A percentile compares a stretch with the other conserved stretches of the same genome.
phyloP scores from a whole-genome alignment of 1,140 invertebrate species.

The Lucilia sericata region DNA sequence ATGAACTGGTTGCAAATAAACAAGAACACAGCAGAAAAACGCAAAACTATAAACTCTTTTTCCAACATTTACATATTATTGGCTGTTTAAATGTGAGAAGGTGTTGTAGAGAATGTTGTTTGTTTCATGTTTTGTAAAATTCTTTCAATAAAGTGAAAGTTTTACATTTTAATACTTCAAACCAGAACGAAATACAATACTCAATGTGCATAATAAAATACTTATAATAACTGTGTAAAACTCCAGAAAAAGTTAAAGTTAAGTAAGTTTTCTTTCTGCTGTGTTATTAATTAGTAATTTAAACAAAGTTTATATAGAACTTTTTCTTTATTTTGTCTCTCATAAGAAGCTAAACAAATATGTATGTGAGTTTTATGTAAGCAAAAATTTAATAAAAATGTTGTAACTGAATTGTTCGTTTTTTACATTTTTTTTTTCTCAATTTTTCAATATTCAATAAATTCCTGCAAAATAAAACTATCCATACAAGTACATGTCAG shows the following conservation, averaged over 20 bases:
- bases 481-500: slow-evolving; percentile 7
- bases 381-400: neutral
- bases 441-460: slow-evolving; percentile 1
- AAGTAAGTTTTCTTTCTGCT: neutral
- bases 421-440: neutral
- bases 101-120: neutral
- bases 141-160: neutral
- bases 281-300: too few species aligned
- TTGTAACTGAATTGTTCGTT: neutral
- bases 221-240: neutral
- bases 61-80: neutral
- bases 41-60: neutral
- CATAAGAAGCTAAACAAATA: too few species aligned
- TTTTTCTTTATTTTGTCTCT: too few species aligned
- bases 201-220: neutral
- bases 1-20: neutral
- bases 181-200: neutral
- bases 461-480: slow-evolving; percentile 1
- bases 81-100: neutral
- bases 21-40: neutral
- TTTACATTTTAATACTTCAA: neutral
- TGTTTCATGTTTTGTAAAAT: neutral
- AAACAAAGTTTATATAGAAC: too few species aligned
- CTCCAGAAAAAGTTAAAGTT: neutral
- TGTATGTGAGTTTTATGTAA: too few species aligned